Percentiles rank a stretch among this genome's conserved stretches.
Conservation (phyloP, 2,113 vertebrate genomes). For the Labeo rohita region DNA sequence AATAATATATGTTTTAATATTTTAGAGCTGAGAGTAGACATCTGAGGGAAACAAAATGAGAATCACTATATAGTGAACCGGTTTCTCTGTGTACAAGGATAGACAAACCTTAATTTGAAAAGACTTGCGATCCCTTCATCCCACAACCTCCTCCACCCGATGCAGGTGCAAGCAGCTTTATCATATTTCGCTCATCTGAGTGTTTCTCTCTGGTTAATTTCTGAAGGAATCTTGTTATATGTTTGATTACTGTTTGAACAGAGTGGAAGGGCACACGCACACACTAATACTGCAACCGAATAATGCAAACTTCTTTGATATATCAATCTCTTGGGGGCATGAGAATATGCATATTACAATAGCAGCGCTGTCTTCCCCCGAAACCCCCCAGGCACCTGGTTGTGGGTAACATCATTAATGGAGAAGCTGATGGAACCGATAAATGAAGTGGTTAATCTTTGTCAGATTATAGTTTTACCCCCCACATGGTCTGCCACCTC, state of each 20-base stretch:
- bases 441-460: conserved; percentile 68
- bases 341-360: conserved; percentile 53
- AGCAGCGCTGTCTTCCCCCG: conserved; percentile 32
- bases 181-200: conserved; percentile 53
- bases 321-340: conserved; percentile 51
- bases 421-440: conserved; percentile 60
- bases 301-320: conserved; percentile 50
- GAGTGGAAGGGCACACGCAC: conserved; percentile 57
- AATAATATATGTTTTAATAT: conserved; percentile 10
- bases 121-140: not conserved
- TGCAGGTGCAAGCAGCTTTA: not conserved
- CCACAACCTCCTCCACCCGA: not conserved
- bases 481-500: conserved; percentile 27
- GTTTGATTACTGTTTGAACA: conserved; percentile 84
- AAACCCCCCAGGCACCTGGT: conserved; percentile 42
- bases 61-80: not conserved
- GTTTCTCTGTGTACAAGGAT: conserved; percentile 3
- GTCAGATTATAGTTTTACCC: conserved; percentile 68
- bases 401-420: conserved; percentile 66
- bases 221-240: conserved; percentile 66
- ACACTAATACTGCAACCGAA: conserved; percentile 41
- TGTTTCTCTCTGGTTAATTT: conserved; percentile 73
- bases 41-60: not conserved
- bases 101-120: not conserved
- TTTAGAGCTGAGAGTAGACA: not conserved